Conservation (phyloP, 2,113 vertebrate species). For the Pelobates fuscus region DNA sequence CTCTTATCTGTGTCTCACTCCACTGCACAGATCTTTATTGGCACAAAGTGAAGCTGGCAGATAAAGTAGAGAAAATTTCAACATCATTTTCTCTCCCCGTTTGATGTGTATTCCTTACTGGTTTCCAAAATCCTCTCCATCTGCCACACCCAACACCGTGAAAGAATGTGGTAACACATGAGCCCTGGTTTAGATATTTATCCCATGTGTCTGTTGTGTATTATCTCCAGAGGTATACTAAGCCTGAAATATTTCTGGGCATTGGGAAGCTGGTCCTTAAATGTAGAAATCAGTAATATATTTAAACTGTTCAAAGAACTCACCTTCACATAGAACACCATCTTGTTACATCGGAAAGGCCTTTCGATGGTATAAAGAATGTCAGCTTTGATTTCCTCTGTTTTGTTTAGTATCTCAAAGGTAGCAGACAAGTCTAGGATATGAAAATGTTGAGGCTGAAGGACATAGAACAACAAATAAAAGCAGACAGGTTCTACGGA, state of each 20-base stretch:
- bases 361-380: conserved; percentile 1
- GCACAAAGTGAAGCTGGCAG: conserved; percentile 18
- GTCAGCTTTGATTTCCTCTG: conserved; percentile 9
- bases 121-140: conserved; percentile 40
- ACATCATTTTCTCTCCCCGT: conserved; percentile 16
- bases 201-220: conserved; percentile 41
- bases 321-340: neutral
- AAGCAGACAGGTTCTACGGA: neutral
- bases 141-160: conserved; percentile 35
- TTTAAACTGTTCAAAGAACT: conserved; percentile 27
- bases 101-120: conserved; percentile 42
- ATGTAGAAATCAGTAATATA: conserved; percentile 1
- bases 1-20: conserved; percentile 1
- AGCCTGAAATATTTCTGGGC: conserved; percentile 40
- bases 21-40: neutral
- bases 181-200: conserved; percentile 40
- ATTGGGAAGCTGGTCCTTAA: conserved; percentile 6
- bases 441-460: neutral
- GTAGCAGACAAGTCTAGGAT: neutral
- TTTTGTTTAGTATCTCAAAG: conserved; percentile 5
- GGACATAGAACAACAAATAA: neutral
- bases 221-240: conserved; percentile 39
- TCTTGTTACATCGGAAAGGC: neutral
- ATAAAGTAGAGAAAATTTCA: conserved; percentile 19
- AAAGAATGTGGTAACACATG: conserved; percentile 10